phyloP scores from a whole-genome alignment of 1,140 invertebrate genomes.

The Octopus bimaculoides region DNA sequence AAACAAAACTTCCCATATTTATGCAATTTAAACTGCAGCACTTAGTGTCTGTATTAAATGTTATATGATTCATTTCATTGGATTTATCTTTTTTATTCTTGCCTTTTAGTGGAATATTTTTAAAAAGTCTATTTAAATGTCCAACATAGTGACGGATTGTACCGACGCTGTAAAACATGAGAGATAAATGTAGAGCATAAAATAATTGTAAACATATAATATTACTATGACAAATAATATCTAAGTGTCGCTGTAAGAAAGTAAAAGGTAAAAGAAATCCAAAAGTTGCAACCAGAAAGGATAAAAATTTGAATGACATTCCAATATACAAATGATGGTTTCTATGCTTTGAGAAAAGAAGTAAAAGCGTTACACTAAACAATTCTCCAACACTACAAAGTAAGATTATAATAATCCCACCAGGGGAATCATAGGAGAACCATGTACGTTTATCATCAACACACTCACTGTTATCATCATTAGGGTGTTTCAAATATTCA shows the following conservation, averaged over 20 bases:
- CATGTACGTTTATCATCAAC: background rate
- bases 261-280: background rate
- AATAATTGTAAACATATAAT: background rate
- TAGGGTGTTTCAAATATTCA: background rate
- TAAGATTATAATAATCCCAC: background rate
- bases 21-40: too few species aligned
- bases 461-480: background rate
- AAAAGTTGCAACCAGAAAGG: background rate
- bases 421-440: background rate
- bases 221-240: background rate
- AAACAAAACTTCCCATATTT: too few species aligned
- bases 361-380: background rate
- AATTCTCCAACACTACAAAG: background rate
- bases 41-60: too few species aligned
- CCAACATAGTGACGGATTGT: background rate
- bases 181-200: background rate
- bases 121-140: too few species aligned
- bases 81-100: too few species aligned
- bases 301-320: background rate
- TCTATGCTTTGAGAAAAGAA: background rate
- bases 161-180: background rate
- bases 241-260: background rate
- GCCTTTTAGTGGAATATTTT: too few species aligned
- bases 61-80: too few species aligned
- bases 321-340: background rate